phyloP scores from a whole-genome alignment of 2,888 invertebrate genomes.

The Dasypogon diadema region DNA sequence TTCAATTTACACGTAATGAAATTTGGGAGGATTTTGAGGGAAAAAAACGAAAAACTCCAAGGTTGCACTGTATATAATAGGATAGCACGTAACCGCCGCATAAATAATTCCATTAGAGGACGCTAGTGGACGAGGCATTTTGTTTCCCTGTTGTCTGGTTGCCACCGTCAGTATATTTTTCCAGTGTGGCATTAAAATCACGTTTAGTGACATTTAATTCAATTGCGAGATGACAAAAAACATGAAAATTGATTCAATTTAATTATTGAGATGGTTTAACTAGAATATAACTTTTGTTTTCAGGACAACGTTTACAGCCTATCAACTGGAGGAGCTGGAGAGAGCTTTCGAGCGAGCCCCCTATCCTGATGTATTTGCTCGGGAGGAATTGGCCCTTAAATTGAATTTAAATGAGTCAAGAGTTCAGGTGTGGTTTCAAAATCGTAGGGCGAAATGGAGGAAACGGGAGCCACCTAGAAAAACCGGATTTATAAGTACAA shows the following conservation, averaged over 20 bases:
- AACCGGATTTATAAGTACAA: slow-evolving; percentile 82
- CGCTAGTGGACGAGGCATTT: not conserved
- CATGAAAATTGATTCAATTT: slow-evolving; percentile 26
- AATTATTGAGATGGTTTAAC: slow-evolving; percentile 15
- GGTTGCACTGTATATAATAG: not conserved
- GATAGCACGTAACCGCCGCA: not conserved
- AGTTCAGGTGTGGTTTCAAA: slow-evolving; percentile 74
- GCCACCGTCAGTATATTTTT: not conserved
- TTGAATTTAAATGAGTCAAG: slow-evolving; percentile 87
- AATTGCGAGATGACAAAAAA: slow-evolving; percentile 22
- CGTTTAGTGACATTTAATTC: slow-evolving; percentile 35
- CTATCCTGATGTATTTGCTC: slow-evolving; percentile 95
- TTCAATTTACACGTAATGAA: slow-evolving; percentile 53
- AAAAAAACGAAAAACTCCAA: slow-evolving; percentile 38
- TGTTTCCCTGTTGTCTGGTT: not conserved
- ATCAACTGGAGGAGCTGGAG: slow-evolving; percentile 93
- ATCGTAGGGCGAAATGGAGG: slow-evolving; percentile 93
- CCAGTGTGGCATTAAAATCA: slow-evolving; percentile 24
- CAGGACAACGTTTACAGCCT: slow-evolving; percentile 96
- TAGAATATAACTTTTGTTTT: slow-evolving; percentile 61
- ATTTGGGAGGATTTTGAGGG: slow-evolving; percentile 47
- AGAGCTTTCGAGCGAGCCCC: slow-evolving; percentile 95
- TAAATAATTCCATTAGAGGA: too few species aligned
- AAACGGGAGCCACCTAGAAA: slow-evolving; percentile 94
- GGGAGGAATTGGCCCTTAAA: slow-evolving; percentile 93